phyloP scores from a whole-genome alignment of 1,140 invertebrate species.

The Oryctes rhinoceros region DNA sequence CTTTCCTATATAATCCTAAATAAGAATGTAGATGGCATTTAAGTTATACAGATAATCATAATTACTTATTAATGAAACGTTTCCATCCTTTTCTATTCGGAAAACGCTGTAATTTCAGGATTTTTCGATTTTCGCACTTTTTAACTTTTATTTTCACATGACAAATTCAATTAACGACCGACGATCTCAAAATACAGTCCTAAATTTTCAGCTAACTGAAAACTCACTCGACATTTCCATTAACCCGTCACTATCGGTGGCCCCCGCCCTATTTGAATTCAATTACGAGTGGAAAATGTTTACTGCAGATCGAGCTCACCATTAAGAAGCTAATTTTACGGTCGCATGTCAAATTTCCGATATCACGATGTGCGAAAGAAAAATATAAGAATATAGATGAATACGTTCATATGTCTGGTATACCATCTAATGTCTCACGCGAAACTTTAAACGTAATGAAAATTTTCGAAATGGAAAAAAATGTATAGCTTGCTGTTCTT shows the following conservation, averaged over 20 bases:
- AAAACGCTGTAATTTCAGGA: neutral
- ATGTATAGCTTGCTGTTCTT: too few relatives aligned
- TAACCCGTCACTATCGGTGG: neutral
- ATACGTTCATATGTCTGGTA: neutral
- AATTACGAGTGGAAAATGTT: neutral
- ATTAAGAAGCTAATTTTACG: neutral
- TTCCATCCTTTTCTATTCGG: too few relatives aligned
- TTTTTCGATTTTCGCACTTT: neutral
- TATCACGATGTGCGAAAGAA: neutral
- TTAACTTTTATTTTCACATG: neutral
- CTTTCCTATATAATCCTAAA: too few relatives aligned
- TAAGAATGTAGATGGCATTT: too few relatives aligned
- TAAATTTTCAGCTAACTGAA: neutral
- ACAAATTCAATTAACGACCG: constrained; percentile 9
- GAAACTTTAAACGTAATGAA: too few relatives aligned
- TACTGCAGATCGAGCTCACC: neutral
- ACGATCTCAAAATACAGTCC: neutral
- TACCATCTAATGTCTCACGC: neutral
- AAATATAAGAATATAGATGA: neutral
- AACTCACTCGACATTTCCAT: constrained; percentile 21
- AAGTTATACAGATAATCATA: too few relatives aligned
- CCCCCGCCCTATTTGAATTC: neutral
- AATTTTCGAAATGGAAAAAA: too few relatives aligned
- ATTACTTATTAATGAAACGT: too few relatives aligned
- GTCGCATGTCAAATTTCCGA: constrained; percentile 19